Percentiles rank a stretch among this genome's conserved stretches.
Conservation (phyloP, 1,140 invertebrate species). For the Alviniconcha marisindica region DNA sequence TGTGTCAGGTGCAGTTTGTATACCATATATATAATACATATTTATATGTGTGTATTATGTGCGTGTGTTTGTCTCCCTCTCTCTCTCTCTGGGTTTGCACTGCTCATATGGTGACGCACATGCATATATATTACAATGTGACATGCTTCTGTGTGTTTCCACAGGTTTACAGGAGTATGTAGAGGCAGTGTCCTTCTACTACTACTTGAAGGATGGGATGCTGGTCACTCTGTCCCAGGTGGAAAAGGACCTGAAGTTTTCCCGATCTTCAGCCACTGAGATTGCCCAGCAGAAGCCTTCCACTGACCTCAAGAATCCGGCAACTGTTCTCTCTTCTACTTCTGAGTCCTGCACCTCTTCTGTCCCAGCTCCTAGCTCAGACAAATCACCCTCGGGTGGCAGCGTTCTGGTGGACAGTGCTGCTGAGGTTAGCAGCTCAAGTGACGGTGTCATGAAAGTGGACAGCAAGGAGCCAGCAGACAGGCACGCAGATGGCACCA, state of each 20-base stretch:
- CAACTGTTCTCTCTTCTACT: neutral
- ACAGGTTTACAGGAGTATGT: constrained; percentile 91
- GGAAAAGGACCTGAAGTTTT: constrained; percentile 70
- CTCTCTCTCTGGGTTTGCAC: too few species aligned
- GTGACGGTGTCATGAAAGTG: neutral
- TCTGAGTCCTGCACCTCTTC: too few species aligned
- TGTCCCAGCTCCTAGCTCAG: neutral
- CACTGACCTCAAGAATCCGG: neutral
- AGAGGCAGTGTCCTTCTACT: constrained; percentile 88
- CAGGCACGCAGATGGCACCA: neutral
- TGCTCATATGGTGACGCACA: too few species aligned
- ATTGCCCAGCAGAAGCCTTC: neutral
- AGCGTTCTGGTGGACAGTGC: neutral
- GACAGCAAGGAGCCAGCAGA: too few species aligned
- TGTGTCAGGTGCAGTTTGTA: too few species aligned
- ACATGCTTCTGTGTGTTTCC: constrained; percentile 46
- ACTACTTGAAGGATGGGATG: constrained; percentile 79
- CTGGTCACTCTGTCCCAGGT: constrained; percentile 77
- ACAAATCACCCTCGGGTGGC: neutral
- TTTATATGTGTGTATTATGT: too few species aligned
- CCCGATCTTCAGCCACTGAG: neutral
- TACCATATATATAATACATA: too few species aligned
- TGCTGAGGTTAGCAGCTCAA: neutral
- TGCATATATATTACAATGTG: neutral
- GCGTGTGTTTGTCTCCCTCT: too few species aligned